These are phyloP conservation scores for Strix uralensis DNA, from an alignment of 2,113 vertebrate genomes.

Conservation along the genomic window DNA sequence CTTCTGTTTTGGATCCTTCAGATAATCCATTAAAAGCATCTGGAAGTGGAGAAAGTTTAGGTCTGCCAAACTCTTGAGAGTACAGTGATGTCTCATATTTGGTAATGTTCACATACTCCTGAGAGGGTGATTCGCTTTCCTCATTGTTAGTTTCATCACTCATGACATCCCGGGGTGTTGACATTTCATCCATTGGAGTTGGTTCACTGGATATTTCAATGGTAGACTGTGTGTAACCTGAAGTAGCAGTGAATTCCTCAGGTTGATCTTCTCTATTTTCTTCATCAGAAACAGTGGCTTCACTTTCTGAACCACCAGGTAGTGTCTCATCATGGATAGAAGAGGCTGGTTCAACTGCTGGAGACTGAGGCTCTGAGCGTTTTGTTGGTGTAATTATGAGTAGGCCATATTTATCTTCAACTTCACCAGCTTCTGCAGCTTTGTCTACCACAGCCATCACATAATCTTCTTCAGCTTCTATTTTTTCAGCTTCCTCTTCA, in stretches of 20 bases:
- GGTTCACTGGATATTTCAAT: conserved; percentile 93
- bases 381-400: conserved; percentile 74
- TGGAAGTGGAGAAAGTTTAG: conserved; percentile 76
- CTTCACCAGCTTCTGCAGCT: conserved; percentile 67
- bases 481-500: conserved; percentile 70
- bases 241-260: conserved; percentile 88
- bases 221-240: conserved; percentile 90
- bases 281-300: conserved; percentile 88
- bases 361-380: conserved; percentile 79
- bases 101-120: conserved; percentile 80
- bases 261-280: conserved; percentile 87
- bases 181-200: conserved; percentile 95
- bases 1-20: conserved; percentile 86
- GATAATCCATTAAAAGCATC: conserved; percentile 76
- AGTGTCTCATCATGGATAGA: conserved; percentile 88
- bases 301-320: conserved; percentile 85
- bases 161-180: conserved; percentile 88
- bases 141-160: conserved; percentile 93
- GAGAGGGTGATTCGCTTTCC: conserved; percentile 85
- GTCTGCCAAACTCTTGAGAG: conserved; percentile 76
- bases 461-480: conserved; percentile 67
- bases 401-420: conserved; percentile 69
- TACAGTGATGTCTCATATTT: conserved; percentile 76
- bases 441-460: conserved; percentile 76
- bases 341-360: conserved; percentile 76